Evolutionary conservation across 1,140 invertebrate genomes (phyloP).

Genomic region (Drosophila dunni): DNA sequence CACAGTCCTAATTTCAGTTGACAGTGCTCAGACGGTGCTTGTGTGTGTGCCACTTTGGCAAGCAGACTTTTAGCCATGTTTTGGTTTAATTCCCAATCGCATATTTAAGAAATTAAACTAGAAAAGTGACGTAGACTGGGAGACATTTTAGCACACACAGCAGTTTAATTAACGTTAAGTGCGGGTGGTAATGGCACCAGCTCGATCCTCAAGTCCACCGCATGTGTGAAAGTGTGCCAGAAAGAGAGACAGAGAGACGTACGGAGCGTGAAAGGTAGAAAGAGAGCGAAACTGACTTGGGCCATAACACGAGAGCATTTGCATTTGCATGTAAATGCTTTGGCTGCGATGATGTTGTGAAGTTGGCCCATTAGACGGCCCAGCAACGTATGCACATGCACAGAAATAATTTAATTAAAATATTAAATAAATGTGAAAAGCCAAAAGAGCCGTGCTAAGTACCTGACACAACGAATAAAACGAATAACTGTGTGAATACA

Average conservation of each 20-base stretch:
- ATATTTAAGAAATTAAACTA: no score
- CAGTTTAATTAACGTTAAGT: constrained; percentile 83
- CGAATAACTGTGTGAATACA: constrained; percentile 15
- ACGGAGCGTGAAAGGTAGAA: not conserved
- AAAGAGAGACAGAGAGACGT: constrained; percentile 6
- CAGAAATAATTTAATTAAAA: constrained; percentile 82
- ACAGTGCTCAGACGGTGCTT: not conserved
- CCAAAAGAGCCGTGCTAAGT: constrained; percentile 50
- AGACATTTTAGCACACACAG: constrained; percentile 81
- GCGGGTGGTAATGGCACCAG: constrained; percentile 76
- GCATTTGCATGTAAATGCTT: constrained; percentile 75
- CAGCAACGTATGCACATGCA: constrained; percentile 58
- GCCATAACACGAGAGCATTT: constrained; percentile 65
- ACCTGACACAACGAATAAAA: constrained; percentile 51
- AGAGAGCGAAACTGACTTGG: constrained; percentile 25
- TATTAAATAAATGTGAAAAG: constrained; percentile 77
- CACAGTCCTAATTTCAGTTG: constrained; percentile 31
- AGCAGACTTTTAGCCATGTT: not conserved
- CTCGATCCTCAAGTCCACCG: constrained; percentile 45
- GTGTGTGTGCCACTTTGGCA: constrained; percentile 15
- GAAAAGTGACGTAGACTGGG: constrained; percentile 45
- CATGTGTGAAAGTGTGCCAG: constrained; percentile 13
- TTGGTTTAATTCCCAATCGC: not conserved
- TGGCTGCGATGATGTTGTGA: constrained; percentile 57
- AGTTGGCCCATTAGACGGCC: constrained; percentile 75